Evolutionary conservation across 2,113 vertebrate genomes (phyloP), one percentile per base, ranked within the genome.

Genomic region (Hippolais icterina): DNA sequence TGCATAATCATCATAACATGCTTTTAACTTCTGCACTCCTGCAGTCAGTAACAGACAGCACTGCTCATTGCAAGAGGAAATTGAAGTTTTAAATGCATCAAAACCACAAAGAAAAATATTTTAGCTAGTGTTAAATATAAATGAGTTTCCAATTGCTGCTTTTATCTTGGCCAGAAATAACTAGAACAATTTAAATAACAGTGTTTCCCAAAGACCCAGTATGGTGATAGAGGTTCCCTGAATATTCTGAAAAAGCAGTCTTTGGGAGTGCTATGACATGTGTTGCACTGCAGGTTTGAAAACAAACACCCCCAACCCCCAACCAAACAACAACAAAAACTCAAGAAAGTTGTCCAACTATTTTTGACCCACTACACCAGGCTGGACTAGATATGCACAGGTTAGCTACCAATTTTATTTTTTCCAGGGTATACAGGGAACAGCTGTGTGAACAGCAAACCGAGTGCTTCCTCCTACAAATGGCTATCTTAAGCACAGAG

Each of bases 91-190:
- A 86, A 88, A 88, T 52, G 64, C 68, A 90, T 70, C 78, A 50
- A 86, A 95, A 88, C 52, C 85, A 70, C 79, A 86, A 87, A 88
- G 69, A 80, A 89, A 94, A 88, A 84, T 71, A 83, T 78, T 95
- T 93, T 78, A 88, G 71, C 49, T 71, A 33, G 56, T 1, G 1
- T 88, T 96, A 94, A 96, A 95, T 64, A 95, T 76, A 95, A 87
- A 94, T 69, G 91, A 96, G 69, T 72, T 94, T 86, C 76, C 15
- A 0, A 93, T 25, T 64, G 60, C 60, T 80, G 85, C 83, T 93
- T 95, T 94, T 88, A 92, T 88, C 79, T 88, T 77, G 47, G 60
- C 23, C 52, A 92, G 64, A 61, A 95, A 83, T 35, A 82, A 47
- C 69, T 42, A 83, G 71, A 75, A 90, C 42, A 68, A 92, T 91